These are phyloP conservation scores for Drosophila kambysellisi DNA, from an alignment of 2,888 invertebrate species.

Conservation along the genomic window DNA sequence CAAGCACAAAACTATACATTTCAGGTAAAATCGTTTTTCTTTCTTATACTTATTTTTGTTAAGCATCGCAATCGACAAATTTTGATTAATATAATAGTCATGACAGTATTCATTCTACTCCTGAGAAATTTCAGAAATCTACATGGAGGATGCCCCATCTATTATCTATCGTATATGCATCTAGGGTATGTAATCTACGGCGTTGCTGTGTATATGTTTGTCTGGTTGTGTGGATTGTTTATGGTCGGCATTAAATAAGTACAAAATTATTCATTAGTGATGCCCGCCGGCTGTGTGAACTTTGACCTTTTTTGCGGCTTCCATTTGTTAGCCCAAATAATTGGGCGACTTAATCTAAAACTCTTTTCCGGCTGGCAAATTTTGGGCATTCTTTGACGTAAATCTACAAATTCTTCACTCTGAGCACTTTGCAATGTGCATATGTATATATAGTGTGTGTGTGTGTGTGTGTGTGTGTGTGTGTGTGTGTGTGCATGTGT, in stretches of 20 bases:
- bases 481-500: not conserved
- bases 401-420: conserved; percentile 2
- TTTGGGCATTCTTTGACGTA: not conserved
- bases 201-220: not conserved
- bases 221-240: not conserved
- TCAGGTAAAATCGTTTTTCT: not conserved
- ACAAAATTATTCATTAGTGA: not conserved
- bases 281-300: not conserved
- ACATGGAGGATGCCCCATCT: not conserved
- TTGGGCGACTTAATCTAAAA: conserved; percentile 9
- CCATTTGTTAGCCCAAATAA: conserved; percentile 5
- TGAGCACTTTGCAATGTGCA: conserved; percentile 22
- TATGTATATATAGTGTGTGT: not conserved
- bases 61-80: not conserved
- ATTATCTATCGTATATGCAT: not conserved
- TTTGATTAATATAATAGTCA: not conserved
- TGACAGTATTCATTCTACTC: not conserved
- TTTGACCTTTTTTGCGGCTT: not conserved
- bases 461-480: not conserved
- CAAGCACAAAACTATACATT: no score
- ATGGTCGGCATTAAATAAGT: not conserved
- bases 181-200: not conserved
- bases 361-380: not conserved
- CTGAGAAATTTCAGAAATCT: not conserved
- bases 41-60: not conserved